Conservation (phyloP, 2,113 vertebrate species). For the Collichthys lucidus region DNA sequence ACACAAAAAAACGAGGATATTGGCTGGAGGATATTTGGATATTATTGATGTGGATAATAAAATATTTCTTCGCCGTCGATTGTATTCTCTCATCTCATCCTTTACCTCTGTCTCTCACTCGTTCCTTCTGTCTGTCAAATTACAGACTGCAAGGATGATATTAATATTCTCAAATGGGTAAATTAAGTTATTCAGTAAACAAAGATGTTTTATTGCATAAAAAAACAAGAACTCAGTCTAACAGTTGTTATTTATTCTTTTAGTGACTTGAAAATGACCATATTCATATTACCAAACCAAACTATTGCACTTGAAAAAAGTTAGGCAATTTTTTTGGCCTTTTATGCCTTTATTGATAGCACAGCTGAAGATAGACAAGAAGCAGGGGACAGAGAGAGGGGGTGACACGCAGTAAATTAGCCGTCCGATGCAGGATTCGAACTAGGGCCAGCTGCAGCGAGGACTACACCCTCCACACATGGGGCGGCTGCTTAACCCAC, state of each 20-base stretch:
- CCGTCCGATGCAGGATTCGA: too few species aligned
- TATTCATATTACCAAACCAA: neutral
- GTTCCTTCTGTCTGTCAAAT: too few species aligned
- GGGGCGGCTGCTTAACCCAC: too few species aligned
- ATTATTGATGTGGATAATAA: neutral
- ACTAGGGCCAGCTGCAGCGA: too few species aligned
- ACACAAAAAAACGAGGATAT: neutral
- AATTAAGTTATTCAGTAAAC: neutral
- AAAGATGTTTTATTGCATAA: neutral
- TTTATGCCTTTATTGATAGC: too few species aligned
- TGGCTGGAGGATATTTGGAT: neutral
- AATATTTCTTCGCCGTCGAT: conserved; percentile 12
- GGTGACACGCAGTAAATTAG: too few species aligned
- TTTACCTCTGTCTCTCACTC: neutral
- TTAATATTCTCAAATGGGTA: too few species aligned
- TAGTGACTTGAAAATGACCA: neutral
- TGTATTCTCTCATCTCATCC: neutral
- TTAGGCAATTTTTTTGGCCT: too few species aligned
- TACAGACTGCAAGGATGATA: too few species aligned
- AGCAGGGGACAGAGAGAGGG: too few species aligned
- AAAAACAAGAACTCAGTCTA: neutral
- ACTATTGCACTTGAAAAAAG: neutral
- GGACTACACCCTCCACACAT: too few species aligned
- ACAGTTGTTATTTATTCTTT: neutral
- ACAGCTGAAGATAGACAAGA: too few species aligned